Percentiles rank a stretch among this genome's conserved stretches.
phyloP scores from a whole-genome alignment of 2,797 vertebrate species.

The Petrocephalus sullivani region DNA sequence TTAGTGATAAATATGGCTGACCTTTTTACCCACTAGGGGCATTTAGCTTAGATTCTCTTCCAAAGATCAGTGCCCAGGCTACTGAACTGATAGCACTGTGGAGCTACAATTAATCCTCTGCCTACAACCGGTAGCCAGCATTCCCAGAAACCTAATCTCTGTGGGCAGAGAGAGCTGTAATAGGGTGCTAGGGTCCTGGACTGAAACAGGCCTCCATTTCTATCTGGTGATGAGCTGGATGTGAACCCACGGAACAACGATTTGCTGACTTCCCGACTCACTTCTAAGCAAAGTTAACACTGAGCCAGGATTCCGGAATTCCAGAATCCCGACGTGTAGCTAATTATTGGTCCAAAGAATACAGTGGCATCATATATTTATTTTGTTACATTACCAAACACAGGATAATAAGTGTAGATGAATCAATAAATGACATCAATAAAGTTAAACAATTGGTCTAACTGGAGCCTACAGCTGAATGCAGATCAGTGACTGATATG shows the following conservation, averaged over 20 bases:
- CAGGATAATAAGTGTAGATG: neutral
- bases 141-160: constrained; percentile 80
- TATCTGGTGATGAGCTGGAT: neutral
- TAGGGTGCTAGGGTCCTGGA: constrained; percentile 43
- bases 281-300: neutral
- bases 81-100: neutral
- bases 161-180: constrained; percentile 76
- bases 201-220: neutral
- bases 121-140: constrained; percentile 81
- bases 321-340: neutral
- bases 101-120: neutral
- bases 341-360: neutral
- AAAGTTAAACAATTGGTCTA: neutral
- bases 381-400: neutral
- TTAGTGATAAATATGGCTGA: neutral
- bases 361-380: neutral
- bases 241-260: neutral
- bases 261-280: neutral
- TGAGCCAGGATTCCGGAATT: neutral
- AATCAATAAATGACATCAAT: neutral
- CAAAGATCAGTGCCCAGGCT: neutral
- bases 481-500: neutral
- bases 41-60: neutral
- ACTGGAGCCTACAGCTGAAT: neutral
- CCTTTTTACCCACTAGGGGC: neutral